phyloP scores from a whole-genome alignment of 2,797 vertebrate species.

The Diplodus puntazzo region DNA sequence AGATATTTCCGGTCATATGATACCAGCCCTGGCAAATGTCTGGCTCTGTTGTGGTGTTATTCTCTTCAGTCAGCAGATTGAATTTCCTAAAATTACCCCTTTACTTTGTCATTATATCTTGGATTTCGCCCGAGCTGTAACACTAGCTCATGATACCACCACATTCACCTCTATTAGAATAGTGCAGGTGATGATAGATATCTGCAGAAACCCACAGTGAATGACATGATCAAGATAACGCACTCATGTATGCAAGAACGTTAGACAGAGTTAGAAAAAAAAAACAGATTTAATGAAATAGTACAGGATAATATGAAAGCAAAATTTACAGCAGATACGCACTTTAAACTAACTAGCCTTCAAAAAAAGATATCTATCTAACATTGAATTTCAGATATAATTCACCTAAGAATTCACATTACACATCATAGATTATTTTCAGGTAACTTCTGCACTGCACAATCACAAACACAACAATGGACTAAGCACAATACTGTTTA shows the following conservation, averaged over 20 bases:
- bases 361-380: conserved; percentile 58
- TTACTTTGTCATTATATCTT: not conserved
- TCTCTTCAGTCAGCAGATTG: not conserved
- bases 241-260: not conserved
- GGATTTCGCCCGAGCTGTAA: not conserved
- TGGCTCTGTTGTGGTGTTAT: conserved; percentile 8
- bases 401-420: conserved; percentile 72
- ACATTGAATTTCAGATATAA: conserved; percentile 50
- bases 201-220: not conserved
- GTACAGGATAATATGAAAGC: conserved; percentile 70
- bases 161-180: not conserved
- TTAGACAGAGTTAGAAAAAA: conserved; percentile 69
- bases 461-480: conserved; percentile 55
- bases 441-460: conserved; percentile 63
- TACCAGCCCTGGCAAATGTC: not conserved
- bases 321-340: conserved; percentile 79
- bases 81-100: not conserved
- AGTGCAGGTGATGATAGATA: not conserved
- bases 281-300: conserved; percentile 77
- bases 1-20: not conserved
- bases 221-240: not conserved
- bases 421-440: conserved; percentile 57
- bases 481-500: conserved; percentile 61
- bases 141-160: not conserved
- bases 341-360: conserved; percentile 69